Evolutionary conservation across 2,113 vertebrate genomes (phyloP).

Genomic region (Pleuronectes platessa): DNA sequence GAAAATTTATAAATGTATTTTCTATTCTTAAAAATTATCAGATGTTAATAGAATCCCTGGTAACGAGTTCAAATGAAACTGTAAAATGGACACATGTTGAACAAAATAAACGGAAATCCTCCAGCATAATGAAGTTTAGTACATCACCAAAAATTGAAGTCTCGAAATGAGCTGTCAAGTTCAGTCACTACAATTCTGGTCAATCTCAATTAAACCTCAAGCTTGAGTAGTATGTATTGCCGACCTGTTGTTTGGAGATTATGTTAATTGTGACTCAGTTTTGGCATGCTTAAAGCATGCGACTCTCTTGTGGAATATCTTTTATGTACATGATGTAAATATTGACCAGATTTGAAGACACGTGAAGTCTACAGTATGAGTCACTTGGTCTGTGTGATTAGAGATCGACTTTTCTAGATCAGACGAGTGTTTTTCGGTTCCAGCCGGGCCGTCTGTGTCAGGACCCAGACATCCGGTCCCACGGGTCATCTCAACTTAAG

Average conservation of each 20-base stretch:
- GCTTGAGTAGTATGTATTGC: not conserved
- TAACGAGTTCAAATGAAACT: no score
- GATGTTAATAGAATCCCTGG: no score
- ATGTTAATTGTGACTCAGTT: constrained; percentile 3
- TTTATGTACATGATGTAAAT: constrained; percentile 56
- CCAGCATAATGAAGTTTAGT: not conserved
- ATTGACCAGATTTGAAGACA: constrained; percentile 5
- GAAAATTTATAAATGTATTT: not conserved
- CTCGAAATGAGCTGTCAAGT: not conserved
- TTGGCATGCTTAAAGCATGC: constrained; percentile 8
- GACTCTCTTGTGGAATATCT: not conserved
- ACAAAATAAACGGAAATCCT: not conserved
- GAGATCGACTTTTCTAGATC: constrained; percentile 20
- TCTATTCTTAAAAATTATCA: not conserved
- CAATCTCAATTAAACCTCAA: not conserved
- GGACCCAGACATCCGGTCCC: constrained; percentile 25
- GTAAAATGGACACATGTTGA: not conserved
- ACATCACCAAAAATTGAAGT: not conserved
- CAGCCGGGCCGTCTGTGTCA: constrained; percentile 16
- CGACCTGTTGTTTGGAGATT: not conserved
- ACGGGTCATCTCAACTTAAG: not conserved
- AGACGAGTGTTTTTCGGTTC: constrained; percentile 20
- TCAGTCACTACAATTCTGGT: not conserved
- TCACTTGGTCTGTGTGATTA: constrained; percentile 6
- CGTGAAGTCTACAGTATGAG: not conserved